phyloP scores from a whole-genome alignment of 2,888 invertebrate species.

The Synergus japonicus region DNA sequence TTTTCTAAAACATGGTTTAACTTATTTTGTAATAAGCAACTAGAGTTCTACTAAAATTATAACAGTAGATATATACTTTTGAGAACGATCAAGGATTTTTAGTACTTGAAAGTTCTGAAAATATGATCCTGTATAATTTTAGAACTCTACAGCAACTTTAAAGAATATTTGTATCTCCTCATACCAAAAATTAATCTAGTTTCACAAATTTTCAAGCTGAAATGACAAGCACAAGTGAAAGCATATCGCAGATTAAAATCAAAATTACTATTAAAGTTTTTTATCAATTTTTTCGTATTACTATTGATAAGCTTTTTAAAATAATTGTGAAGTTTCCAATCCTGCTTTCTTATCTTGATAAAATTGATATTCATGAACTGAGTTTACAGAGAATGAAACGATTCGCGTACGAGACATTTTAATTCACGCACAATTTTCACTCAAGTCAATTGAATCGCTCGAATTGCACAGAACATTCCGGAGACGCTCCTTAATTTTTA shows the following conservation, averaged over 20 bases:
- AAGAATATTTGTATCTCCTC: not conserved
- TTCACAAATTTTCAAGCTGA: not conserved
- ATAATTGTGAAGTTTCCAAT: not conserved
- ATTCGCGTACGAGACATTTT: conserved; percentile 18
- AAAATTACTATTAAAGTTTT: conserved; percentile 28
- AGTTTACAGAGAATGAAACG: not conserved
- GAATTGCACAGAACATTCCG: conserved; percentile 39
- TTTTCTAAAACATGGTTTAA: not conserved
- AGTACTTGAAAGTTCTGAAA: not conserved
- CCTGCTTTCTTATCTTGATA: not conserved
- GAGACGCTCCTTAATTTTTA: conserved; percentile 38
- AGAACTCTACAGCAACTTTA: not conserved
- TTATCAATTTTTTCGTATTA: not conserved
- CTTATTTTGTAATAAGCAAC: not conserved
- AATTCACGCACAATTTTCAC: conserved; percentile 39
- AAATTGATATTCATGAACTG: conserved; percentile 3
- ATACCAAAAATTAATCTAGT: not conserved
- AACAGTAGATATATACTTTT: not conserved
- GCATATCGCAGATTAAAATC: conserved; percentile 32
- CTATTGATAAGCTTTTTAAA: not conserved
- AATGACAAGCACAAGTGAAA: conserved; percentile 7
- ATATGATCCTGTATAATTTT: not conserved
- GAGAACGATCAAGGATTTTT: not conserved
- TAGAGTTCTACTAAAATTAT: not conserved
- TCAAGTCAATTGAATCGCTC: conserved; percentile 33